Evolutionary conservation across 2,888 invertebrate species (phyloP), one percentile per base, ranked within the genome.

Genomic region (Dorcus parallelipipedus): DNA sequence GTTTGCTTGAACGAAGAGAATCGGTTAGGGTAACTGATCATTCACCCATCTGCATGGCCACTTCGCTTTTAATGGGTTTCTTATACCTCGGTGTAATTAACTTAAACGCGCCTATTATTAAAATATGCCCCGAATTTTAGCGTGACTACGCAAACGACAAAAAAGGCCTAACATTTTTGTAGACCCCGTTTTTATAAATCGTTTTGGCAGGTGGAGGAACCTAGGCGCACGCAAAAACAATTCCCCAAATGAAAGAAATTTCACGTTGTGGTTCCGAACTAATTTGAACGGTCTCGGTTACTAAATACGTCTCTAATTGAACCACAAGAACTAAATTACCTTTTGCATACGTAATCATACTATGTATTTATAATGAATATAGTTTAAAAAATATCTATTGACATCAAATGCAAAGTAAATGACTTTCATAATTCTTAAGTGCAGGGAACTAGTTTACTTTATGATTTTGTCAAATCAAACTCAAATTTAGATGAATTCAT

Each of bases 131-230:
- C 10, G 52, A 53, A 48, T 52, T 57, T 57, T 57, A 52, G 57
- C 57, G 57, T 57, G 57, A 49, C 52, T 41, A 57, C 57, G 57
- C 57, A 52, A 57, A 57, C 52, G 52, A 48, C 45, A 52, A 47
- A 49, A 52, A 49, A 41, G n/a, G 33, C 49, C 57, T 57, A 57
- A 58, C 48, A 48, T 53, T 41, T 53, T 20, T 43, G 14, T 54
- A 26, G 40, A 49, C 42, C 38, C 49, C 53, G 50, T 58, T 58
- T 58, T 58, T 53, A 53, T 53, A 53, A 58, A 50, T 53, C 49
- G 58, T 58, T 58, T 52, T 54, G 52, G 58, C 58, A 53, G 52
- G 58, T 58, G 52, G 26, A 39, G 20, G 42, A 6, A 47, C 38
- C 45, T 17, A 23, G 9, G 47, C 56, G 26, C 56, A 49, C 49